Conservation (phyloP, 2,113 vertebrate genomes). For the Apodemus sylvaticus region DNA sequence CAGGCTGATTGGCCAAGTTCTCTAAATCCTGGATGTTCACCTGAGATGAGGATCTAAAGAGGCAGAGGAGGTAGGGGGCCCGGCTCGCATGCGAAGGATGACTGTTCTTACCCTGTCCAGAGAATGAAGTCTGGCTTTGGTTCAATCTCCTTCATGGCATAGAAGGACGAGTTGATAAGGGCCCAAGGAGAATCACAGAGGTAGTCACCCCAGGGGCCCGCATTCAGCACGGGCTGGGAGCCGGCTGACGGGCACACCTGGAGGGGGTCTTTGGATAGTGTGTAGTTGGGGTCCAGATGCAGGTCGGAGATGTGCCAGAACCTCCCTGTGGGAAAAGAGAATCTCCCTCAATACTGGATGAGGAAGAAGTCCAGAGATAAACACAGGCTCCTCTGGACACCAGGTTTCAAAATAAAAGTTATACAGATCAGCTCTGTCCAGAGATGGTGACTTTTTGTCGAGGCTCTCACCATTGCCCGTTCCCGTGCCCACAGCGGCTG, state of each 20-base stretch:
- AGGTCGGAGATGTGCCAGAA: conserved; percentile 97
- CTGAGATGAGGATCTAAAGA: background rate
- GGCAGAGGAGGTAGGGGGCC: background rate
- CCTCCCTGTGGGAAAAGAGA: conserved; percentile 81
- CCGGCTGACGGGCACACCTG: conserved; percentile 90
- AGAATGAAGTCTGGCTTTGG: conserved; percentile 93
- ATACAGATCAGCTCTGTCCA: background rate
- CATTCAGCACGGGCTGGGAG: conserved; percentile 78
- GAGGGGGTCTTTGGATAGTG: conserved; percentile 77
- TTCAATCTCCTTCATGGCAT: conserved; percentile 89
- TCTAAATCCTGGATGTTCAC: background rate
- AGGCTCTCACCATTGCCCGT: background rate
- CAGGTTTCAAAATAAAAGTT: background rate
- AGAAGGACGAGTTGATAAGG: conserved; percentile 89
- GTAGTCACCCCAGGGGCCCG: conserved; percentile 92
- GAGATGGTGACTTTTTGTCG: background rate
- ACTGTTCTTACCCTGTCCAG: conserved; percentile 93
- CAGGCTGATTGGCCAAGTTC: background rate
- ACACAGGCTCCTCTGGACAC: background rate
- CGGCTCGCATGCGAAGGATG: no score
- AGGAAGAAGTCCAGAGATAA: background rate
- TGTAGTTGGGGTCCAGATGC: conserved; percentile 92
- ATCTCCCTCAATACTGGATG: background rate
- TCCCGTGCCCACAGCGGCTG: background rate
- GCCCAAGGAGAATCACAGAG: conserved; percentile 92